These are phyloP conservation scores for Acanthornis magna DNA, from an alignment of 2,797 vertebrate genomes.

Conservation along the genomic window DNA sequence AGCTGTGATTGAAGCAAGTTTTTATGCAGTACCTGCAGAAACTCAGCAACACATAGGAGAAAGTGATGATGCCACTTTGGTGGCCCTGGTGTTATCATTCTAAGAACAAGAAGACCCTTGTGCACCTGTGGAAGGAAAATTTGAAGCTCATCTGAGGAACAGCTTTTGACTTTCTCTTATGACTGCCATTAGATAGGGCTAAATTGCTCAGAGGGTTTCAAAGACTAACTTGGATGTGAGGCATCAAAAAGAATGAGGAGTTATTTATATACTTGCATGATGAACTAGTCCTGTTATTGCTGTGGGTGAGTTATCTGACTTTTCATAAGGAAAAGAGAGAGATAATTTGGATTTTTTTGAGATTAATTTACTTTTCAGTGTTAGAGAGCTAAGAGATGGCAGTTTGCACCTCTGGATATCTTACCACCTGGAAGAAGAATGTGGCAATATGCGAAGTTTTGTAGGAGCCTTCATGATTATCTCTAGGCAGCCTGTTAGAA, in stretches of 20 bases:
- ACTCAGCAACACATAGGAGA: not conserved
- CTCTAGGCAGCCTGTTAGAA: not conserved
- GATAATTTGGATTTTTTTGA: not conserved
- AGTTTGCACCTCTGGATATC: not conserved
- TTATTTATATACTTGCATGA: not conserved
- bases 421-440: not conserved
- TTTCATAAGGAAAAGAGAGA: not conserved
- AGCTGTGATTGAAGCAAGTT: not conserved
- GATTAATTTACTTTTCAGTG: not conserved
- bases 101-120: not conserved
- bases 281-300: not conserved
- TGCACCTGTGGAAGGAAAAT: not conserved
- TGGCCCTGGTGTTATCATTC: not conserved
- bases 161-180: not conserved
- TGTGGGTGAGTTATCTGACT: not conserved
- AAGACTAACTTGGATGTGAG: not conserved
- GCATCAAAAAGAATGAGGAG: not conserved
- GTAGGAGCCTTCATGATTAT: not conserved
- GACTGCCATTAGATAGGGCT: not conserved
- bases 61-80: not conserved
- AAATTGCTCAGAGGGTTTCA: not conserved
- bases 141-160: not conserved
- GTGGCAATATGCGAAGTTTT: not conserved
- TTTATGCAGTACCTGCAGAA: not conserved
- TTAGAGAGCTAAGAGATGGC: not conserved